phyloP scores from a whole-genome alignment of 2,113 vertebrate species.

The Semicossyphus pulcher region DNA sequence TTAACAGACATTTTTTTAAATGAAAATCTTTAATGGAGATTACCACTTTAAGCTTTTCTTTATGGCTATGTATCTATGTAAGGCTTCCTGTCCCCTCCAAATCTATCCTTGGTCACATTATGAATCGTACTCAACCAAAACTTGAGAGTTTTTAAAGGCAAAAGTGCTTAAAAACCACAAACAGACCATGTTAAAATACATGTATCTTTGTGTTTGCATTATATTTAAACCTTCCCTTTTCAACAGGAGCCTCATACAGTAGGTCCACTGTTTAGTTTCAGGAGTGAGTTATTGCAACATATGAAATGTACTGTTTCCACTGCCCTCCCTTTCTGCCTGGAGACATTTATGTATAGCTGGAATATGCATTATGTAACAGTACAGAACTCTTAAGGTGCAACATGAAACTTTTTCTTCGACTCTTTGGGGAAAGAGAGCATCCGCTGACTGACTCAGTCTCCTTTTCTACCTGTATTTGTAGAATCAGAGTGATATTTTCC shows the following conservation, averaged over 20 bases:
- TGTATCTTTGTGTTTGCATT: not conserved
- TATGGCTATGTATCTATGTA: too few species aligned
- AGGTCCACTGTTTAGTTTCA: conserved; percentile 1
- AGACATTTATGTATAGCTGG: not conserved
- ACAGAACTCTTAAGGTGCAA: not conserved
- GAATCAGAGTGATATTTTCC: conserved; percentile 50
- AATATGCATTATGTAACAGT: conserved; percentile 27
- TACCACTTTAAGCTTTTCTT: too few species aligned
- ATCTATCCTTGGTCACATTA: too few species aligned
- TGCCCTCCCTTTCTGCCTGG: not conserved
- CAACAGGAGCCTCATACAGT: not conserved
- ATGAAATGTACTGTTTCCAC: not conserved
- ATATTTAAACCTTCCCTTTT: not conserved
- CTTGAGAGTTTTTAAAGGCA: too few species aligned
- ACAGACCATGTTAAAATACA: too few species aligned
- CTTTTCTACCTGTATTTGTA: conserved; percentile 34
- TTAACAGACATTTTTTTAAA: too few species aligned
- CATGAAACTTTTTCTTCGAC: conserved; percentile 36
- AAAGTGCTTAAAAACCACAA: too few species aligned
- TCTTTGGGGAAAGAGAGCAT: conserved; percentile 26
- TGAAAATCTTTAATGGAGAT: too few species aligned
- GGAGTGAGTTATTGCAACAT: not conserved
- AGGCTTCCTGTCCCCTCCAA: too few species aligned
- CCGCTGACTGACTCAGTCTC: conserved; percentile 15
- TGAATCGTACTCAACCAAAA: too few species aligned